Evolutionary conservation across 2,113 vertebrate species (phyloP).

Genomic region (Brachyhypopomus occidentalis): DNA sequence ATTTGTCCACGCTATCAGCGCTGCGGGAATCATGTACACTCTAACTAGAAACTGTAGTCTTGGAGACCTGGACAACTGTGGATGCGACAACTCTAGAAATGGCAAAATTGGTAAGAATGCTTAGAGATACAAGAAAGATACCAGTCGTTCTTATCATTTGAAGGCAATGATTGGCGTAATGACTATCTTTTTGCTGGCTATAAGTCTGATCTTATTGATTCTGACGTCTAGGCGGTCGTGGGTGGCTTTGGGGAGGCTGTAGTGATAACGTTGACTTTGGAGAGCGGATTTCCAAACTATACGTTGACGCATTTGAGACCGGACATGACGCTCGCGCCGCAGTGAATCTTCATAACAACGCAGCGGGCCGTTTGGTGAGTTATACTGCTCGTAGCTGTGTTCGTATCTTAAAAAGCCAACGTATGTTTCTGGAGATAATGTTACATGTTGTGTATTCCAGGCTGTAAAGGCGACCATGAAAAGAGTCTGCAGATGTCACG

Average conservation of each 20-base stretch:
- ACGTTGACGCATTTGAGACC: conserved; percentile 91
- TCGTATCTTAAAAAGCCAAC: background rate
- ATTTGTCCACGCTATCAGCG: conserved; percentile 93
- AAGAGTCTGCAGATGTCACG: conserved; percentile 92
- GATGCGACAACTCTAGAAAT: conserved; percentile 89
- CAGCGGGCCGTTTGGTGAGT: conserved; percentile 86
- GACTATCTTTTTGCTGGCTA: background rate
- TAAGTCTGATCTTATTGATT: background rate
- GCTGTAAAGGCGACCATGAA: conserved; percentile 90
- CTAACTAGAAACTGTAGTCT: conserved; percentile 94
- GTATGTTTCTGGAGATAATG: background rate
- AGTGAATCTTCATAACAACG: conserved; percentile 97
- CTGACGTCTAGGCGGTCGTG: conserved; percentile 81
- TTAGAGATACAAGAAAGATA: background rate
- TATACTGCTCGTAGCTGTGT: background rate
- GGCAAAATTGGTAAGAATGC: conserved; percentile 79
- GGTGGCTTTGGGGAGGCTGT: conserved; percentile 97
- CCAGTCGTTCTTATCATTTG: no score
- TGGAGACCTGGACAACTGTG: conserved; percentile 93
- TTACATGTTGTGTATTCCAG: conserved; percentile 60
- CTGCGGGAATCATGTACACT: conserved; percentile 93
- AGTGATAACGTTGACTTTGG: conserved; percentile 95
- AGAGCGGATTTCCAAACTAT: conserved; percentile 92
- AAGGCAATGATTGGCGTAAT: background rate
- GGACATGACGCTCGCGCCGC: conserved; percentile 89